These are phyloP conservation scores for Polypedilum pembai DNA, from an alignment of 1,140 invertebrate genomes.

Conservation along the genomic window DNA sequence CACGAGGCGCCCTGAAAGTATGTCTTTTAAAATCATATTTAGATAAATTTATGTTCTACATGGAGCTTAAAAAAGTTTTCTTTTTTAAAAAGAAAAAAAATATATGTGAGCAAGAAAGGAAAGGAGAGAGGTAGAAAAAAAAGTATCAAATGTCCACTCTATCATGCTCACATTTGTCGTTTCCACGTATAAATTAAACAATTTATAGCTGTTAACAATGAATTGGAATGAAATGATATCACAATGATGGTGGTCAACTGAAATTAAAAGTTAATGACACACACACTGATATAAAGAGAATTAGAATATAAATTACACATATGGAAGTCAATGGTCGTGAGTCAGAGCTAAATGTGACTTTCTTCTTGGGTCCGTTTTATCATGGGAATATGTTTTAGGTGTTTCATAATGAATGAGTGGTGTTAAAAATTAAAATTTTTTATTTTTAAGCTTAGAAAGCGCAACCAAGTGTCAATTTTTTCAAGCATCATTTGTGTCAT, in stretches of 20 bases:
- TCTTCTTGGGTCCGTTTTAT: too few relatives aligned
- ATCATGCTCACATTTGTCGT: neutral
- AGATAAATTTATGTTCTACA: conserved; percentile 1
- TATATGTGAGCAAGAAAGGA: neutral
- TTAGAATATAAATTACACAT: neutral
- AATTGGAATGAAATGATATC: neutral
- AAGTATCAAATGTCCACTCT: conserved; percentile 11
- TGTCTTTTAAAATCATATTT: conserved; percentile 4
- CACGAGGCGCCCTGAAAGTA: neutral
- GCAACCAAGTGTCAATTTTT: too few relatives aligned
- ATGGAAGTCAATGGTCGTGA: too few relatives aligned
- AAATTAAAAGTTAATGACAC: conserved; percentile 13
- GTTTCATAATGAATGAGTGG: too few relatives aligned
- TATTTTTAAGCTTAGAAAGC: too few relatives aligned
- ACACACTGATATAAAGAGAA: neutral
- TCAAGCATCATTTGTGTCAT: too few relatives aligned
- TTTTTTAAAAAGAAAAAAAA: neutral
- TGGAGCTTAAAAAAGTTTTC: neutral
- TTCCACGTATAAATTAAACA: conserved; percentile 7
- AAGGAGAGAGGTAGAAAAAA: too few relatives aligned
- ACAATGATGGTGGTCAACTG: conserved; percentile 1
- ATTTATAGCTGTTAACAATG: neutral
- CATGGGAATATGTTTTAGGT: too few relatives aligned
- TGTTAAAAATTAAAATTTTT: too few relatives aligned
- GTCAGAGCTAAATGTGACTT: too few relatives aligned